Base-by-base conservation (phyloP, 2,888 invertebrate genomes). In the Cosmopolites sordidus region DNA sequence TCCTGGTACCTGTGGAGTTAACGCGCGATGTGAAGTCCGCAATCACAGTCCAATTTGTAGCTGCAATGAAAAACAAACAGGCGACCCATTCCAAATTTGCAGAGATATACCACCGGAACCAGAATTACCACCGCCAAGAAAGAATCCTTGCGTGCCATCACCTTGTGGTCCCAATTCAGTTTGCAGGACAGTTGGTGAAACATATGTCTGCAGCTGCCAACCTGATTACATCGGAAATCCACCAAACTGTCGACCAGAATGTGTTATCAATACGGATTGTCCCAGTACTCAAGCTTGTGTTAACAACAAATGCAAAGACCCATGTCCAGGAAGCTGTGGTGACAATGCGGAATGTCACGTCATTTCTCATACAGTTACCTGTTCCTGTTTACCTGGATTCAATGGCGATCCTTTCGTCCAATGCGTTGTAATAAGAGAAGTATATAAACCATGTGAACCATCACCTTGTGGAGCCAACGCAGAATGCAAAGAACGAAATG, bases 381-480 rank as follows among this genome's bases (percentile, higher is more conserved):
- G 92, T 66, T 84, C 82, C 5, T 94, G 93, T 67, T 78, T 80
- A 17, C 73, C 79, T 27, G 88, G 87, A 60, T 90, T 79, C 69
- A 85, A 84, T 6, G 93, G 92, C 56, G 87, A 91, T 75, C 88
- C 91, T 43, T 90, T 90, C 64, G 81, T 88, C 30, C 88, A 89
- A 67, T 91, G 91, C 67, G 73, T 84, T 48, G 73, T 74, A 47
- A 78, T 81, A 67, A 78, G 37, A 70, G 80, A 82, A 66, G 75
- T 78, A 14, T 72, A 80, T 3, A 84, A 85, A 64, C 90, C 90
- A 0, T 92, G 91, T 68, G 85, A 89, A 68, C 90, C 92, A 47
- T 89, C 89, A 27, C 92, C 92, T 1, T 93, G 93, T 69, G 93
- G 92, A 30, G 75, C 87, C 1, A 93, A 92, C 70, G 90, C 92